Percentiles rank a stretch among this genome's conserved stretches.
Conservation (phyloP, 2,888 invertebrate species). For the Amiota communis region DNA sequence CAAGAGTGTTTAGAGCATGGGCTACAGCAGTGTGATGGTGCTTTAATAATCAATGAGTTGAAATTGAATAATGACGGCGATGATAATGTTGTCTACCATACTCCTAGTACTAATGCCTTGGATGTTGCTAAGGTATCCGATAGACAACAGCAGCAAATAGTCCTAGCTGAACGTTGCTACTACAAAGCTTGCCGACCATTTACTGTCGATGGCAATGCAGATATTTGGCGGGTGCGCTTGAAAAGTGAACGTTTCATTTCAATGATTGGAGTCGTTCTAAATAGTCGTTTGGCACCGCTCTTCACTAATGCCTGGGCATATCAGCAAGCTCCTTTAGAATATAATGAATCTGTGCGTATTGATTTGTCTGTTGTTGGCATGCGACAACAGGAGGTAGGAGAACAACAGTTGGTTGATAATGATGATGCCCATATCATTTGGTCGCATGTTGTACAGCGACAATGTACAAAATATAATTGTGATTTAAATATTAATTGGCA, state of each 20-base stretch:
- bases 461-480: conserved; percentile 70
- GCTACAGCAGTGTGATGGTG: conserved; percentile 58
- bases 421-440: conserved; percentile 49
- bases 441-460: conserved; percentile 60
- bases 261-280: conserved; percentile 66
- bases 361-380: conserved; percentile 56
- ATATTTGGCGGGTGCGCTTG: conserved; percentile 62
- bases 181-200: conserved; percentile 72
- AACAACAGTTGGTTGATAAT: neutral
- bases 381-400: neutral
- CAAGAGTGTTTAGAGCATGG: conserved; percentile 66
- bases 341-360: conserved; percentile 65
- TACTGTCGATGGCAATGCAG: conserved; percentile 60
- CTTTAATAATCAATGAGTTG: conserved; percentile 57
- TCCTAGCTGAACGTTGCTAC: conserved; percentile 66
- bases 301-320: conserved; percentile 36
- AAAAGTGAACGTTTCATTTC: conserved; percentile 69
- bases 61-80: conserved; percentile 45
- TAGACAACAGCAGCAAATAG: conserved; percentile 33
- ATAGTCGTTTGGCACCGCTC: conserved; percentile 69
- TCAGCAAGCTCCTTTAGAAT: conserved; percentile 50
- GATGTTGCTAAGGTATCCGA: conserved; percentile 34
- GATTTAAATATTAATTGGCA: conserved; percentile 66
- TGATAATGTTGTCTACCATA: conserved; percentile 25
- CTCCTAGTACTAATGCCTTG: neutral